A percentile compares a stretch with the other conserved stretches of the same genome.
These are phyloP conservation scores for Nansenia antarctica DNA, from an alignment of 2,113 vertebrate species.

Conservation along the genomic window DNA sequence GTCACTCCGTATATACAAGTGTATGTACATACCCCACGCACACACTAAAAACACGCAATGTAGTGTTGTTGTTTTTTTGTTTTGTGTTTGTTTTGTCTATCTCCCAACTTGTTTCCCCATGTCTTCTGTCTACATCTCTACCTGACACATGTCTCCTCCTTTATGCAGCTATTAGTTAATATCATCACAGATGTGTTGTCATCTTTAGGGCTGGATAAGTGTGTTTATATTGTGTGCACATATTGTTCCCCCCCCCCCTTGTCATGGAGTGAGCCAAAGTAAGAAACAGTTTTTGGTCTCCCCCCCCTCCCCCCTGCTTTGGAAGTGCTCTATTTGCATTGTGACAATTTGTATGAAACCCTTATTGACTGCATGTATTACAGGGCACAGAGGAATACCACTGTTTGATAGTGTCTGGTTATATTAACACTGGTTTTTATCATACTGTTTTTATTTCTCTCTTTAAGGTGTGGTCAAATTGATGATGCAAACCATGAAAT, in stretches of 20 bases:
- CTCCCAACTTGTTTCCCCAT: conserved; percentile 16
- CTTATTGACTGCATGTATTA: conserved; percentile 65
- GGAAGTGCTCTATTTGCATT: conserved; percentile 50
- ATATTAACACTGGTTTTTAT: conserved; percentile 37
- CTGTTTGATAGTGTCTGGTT: conserved; percentile 49
- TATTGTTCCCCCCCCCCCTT: neutral
- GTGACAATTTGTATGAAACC: conserved; percentile 53
- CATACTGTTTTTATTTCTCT: conserved; percentile 30
- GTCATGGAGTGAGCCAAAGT: conserved; percentile 45
- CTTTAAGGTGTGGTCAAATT: conserved; percentile 34
- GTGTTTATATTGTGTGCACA: neutral
- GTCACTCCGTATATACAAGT: conserved; percentile 2
- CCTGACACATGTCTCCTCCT: conserved; percentile 3
- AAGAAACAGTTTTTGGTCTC: neutral
- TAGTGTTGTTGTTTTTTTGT: neutral
- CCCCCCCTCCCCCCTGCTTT: too few relatives aligned
- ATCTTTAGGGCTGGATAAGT: conserved; percentile 3
- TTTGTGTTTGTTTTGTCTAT: conserved; percentile 15
- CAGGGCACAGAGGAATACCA: conserved; percentile 54
- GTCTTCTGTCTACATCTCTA: conserved; percentile 6
- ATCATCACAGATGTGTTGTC: neutral
- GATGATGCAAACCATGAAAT: conserved; percentile 43
- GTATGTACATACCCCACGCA: neutral
- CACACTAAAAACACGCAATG: neutral
- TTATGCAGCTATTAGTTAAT: conserved; percentile 7